Conservation (phyloP, 1,140 invertebrate genomes). For the Ceratina calcarata region DNA sequence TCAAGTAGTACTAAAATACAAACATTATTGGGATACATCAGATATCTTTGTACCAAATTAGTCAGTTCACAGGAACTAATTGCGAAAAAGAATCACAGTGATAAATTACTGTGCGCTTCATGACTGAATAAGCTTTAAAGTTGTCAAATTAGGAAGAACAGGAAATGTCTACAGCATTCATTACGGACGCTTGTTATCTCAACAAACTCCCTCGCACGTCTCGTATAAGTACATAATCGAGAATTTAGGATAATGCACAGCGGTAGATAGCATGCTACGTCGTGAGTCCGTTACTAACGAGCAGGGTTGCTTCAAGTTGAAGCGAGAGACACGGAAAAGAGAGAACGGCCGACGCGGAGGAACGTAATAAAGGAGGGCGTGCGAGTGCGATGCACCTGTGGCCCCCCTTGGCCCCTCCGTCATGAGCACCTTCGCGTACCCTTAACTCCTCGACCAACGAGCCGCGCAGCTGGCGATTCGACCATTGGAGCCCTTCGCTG, state of each 20-base stretch:
- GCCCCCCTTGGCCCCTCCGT: constrained; percentile 39
- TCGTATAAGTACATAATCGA: background rate
- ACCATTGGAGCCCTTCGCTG: background rate
- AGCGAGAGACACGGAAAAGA: constrained; percentile 28
- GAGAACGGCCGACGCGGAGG: constrained; percentile 46
- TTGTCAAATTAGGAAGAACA: no score
- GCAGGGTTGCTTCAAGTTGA: background rate
- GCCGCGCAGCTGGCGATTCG: no score
- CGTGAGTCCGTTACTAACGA: constrained; percentile 24
- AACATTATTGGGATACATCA: no score
- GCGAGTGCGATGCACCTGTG: constrained; percentile 74
- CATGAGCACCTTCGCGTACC: constrained; percentile 27
- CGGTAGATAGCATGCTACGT: background rate
- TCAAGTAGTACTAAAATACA: no score
- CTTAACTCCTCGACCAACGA: constrained; percentile 25
- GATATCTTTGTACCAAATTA: no score
- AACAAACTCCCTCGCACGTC: background rate
- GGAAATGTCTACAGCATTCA: no score
- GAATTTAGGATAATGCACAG: constrained; percentile 1
- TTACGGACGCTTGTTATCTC: background rate
- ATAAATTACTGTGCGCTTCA: no score
- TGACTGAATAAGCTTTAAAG: no score
- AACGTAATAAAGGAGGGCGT: constrained; percentile 65
- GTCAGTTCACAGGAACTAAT: no score
- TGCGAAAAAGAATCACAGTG: no score